These are phyloP conservation scores for Ormyrus rosae DNA, from an alignment of 2,888 invertebrate species.

Conservation along the genomic window DNA sequence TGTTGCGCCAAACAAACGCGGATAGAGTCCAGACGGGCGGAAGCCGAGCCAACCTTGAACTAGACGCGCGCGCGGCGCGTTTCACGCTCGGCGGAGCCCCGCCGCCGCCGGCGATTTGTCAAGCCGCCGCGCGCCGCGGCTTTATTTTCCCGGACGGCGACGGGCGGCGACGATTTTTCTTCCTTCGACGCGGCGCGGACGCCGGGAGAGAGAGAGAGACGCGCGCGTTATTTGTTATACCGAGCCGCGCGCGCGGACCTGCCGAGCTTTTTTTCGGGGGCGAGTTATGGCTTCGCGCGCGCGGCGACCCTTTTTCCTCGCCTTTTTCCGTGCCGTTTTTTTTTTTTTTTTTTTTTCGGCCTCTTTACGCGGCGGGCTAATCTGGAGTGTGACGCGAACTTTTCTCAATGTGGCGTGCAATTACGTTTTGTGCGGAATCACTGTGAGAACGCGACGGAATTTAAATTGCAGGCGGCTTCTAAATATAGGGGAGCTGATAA, in stretches of 20 bases:
- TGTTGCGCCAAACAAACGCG: conserved; percentile 69
- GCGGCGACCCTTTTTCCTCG: background rate
- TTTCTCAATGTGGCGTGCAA: no score
- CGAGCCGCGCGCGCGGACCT: background rate
- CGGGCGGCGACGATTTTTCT: conserved; percentile 6
- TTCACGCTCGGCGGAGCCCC: conserved; percentile 12
- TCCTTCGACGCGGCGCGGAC: background rate
- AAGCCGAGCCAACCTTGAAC: conserved; percentile 70
- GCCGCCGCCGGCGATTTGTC: conserved; percentile 27
- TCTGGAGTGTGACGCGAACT: no score
- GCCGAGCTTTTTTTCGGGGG: background rate
- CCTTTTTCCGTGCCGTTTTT: no score
- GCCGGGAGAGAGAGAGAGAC: background rate
- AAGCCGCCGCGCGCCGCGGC: conserved; percentile 11
- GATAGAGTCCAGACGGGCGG: conserved; percentile 70
- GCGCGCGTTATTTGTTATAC: background rate
- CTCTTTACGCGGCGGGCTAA: no score
- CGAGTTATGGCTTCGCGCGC: background rate
- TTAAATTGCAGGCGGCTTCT: no score
- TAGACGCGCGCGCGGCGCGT: conserved; percentile 30
- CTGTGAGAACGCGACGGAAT: no score
- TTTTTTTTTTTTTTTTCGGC: no score
- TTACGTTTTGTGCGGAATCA: no score
- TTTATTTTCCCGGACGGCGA: background rate
- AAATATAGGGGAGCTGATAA: no score